A percentile compares a stretch with the other conserved stretches of the same genome.
Conservation (phyloP, 2,113 vertebrate genomes). For the Thermophis baileyi region DNA sequence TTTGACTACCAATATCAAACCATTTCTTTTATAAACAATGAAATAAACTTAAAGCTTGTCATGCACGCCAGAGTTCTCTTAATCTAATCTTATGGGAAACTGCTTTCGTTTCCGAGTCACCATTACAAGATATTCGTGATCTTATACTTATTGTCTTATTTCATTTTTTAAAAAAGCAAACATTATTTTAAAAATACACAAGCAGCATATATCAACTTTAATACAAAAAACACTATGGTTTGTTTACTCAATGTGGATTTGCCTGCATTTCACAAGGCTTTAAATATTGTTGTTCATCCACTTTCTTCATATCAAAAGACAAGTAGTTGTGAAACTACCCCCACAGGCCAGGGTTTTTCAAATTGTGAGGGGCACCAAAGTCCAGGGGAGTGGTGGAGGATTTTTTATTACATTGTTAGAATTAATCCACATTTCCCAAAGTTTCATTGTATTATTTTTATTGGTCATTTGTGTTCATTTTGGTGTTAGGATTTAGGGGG, state of each 20-base stretch:
- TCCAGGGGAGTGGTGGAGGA: not conserved
- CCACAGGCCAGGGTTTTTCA: not conserved
- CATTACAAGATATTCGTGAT: not conserved
- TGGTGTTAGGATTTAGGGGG: not conserved
- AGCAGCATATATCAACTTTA: not conserved
- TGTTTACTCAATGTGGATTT: not conserved
- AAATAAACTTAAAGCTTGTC: not conserved
- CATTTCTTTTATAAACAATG: not conserved
- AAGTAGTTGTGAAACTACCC: not conserved
- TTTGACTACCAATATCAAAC: not conserved
- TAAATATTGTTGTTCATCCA: not conserved
- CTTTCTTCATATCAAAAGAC: not conserved
- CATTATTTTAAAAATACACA: not conserved
- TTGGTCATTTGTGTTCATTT: not conserved
- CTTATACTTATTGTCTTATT: not conserved
- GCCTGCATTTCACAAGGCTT: not conserved
- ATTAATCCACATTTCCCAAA: not conserved
- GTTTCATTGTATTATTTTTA: not conserved
- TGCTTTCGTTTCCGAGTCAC: not conserved
- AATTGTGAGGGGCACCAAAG: not conserved
- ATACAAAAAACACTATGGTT: not conserved
- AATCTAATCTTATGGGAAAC: not conserved
- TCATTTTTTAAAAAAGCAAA: not conserved
- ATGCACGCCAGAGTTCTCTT: not conserved
- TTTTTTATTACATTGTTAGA: not conserved